Conservation (phyloP, 2,888 invertebrate genomes). For the Selenia dentaria region DNA sequence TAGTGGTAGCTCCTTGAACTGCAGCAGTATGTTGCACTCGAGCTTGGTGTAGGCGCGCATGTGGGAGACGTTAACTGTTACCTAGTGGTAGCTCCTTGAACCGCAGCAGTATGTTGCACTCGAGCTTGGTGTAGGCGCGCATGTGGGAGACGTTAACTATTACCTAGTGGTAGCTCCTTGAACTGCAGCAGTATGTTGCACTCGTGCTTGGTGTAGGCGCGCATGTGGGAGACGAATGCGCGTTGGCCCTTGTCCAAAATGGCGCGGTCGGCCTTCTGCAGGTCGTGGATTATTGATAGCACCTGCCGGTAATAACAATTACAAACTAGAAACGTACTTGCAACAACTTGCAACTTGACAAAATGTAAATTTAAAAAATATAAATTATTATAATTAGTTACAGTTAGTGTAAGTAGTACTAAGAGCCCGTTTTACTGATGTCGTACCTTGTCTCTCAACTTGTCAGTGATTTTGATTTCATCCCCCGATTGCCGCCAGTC, state of each 20-base stretch:
- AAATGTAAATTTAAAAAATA: too few relatives aligned
- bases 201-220: constrained; percentile 98
- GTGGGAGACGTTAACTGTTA: too few relatives aligned
- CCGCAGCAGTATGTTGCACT: constrained; percentile 94
- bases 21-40: too few relatives aligned
- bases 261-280: constrained; percentile 89
- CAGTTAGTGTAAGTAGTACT: too few relatives aligned
- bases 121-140: too few relatives aligned
- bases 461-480: constrained; percentile 58
- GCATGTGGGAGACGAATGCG: constrained; percentile 98
- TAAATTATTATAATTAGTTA: too few relatives aligned
- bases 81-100: constrained; percentile 93
- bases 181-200: constrained; percentile 94
- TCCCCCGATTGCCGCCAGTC: constrained; percentile 68
- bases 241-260: constrained; percentile 94
- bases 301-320: constrained; percentile 50
- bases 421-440: too few relatives aligned
- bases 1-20: too few relatives aligned
- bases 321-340: too few relatives aligned
- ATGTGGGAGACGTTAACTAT: too few relatives aligned
- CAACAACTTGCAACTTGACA: too few relatives aligned
- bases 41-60: too few relatives aligned
- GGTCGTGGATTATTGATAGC: constrained; percentile 84
- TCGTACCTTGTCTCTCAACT: constrained; percentile 66
- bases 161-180: constrained; percentile 92